Base-by-base conservation (phyloP, 2,113 vertebrate species). In the Heptranchias perlo region DNA sequence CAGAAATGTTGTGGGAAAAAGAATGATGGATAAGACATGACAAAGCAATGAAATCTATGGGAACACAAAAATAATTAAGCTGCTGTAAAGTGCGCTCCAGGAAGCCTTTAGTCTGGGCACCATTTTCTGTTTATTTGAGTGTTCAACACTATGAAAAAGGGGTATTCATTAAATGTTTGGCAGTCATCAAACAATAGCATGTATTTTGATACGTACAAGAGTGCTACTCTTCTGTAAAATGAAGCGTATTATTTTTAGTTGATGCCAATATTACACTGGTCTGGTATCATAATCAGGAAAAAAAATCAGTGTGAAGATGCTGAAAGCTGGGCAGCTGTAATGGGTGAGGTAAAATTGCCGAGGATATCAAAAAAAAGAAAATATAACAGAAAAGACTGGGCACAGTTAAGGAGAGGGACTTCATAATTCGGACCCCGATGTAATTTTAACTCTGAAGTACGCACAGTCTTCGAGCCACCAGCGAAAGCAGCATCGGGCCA, bases 1-100 rank as follows among this genome's bases (percentile, higher is more conserved):
- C 47, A 69, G 94, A 69, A 47, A 95, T 44, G 23, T 44, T 67
- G 92, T 67, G 93, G 93, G 93, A 94, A 49, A 62, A 73, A 69
- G 21, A 69, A 14, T 73, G 47, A 95, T 95, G 44, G 44, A 73
- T 13, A 49, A 65, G 93, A 49, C 44, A 4, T 69, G 64, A 73
- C 64, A 95, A 31, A 73, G 94, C 13, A 95, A 73, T 69, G 61
- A 52, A 31, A 95, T 95, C 64, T 95, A 69, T 16, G 62, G 65
- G 4, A 95, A 52, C 25, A 95, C 21, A 69, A 73, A 95, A 69
- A n/a, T 73, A 28, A 52, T 95, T 73, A 73, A 28, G 64, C 31
- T 69, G 61, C 47, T 62, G 89, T 62, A 39, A 35, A 39, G 35
- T 8, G 16, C 61, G 21, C 14, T 62, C 31, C 35, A 39, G 54